Evolutionary conservation across 2,888 invertebrate species (phyloP).

Genomic region (Drosophila anomalipes): DNA sequence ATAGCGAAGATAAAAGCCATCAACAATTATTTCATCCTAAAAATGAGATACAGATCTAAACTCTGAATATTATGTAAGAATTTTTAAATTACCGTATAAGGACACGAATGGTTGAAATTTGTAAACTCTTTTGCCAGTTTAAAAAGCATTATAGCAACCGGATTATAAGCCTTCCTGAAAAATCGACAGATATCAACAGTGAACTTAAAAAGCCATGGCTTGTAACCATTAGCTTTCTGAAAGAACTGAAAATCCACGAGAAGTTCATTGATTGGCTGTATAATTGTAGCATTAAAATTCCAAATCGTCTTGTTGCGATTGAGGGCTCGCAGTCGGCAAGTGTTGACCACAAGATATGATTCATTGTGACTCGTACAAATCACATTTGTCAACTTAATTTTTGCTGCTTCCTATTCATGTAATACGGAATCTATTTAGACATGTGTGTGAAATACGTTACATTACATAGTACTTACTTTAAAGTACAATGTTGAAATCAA

Average conservation of each 20-base stretch:
- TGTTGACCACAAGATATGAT: background rate
- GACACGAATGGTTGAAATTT: slow-evolving; percentile 10
- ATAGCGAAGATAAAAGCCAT: background rate
- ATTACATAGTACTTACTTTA: background rate
- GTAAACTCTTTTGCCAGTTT: background rate
- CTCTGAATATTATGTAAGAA: background rate
- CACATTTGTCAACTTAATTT: background rate
- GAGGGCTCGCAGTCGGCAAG: background rate
- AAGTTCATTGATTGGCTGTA: background rate
- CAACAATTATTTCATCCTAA: background rate
- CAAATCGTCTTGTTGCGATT: background rate
- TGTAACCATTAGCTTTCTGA: slow-evolving; percentile 2
- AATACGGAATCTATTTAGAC: background rate
- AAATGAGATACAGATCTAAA: background rate
- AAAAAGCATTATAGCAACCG: background rate
- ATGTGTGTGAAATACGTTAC: background rate
- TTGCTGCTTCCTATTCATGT: background rate
- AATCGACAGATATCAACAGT: background rate
- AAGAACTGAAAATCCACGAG: background rate
- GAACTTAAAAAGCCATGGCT: background rate
- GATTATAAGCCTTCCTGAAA: slow-evolving; percentile 1
- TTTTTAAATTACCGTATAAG: background rate
- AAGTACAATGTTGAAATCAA: background rate
- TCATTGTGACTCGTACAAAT: background rate
- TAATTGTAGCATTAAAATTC: background rate